Evolutionary conservation across 2,888 invertebrate genomes (phyloP), one percentile per base, ranked within the genome.

Genomic region (Auanema sp.): DNA sequence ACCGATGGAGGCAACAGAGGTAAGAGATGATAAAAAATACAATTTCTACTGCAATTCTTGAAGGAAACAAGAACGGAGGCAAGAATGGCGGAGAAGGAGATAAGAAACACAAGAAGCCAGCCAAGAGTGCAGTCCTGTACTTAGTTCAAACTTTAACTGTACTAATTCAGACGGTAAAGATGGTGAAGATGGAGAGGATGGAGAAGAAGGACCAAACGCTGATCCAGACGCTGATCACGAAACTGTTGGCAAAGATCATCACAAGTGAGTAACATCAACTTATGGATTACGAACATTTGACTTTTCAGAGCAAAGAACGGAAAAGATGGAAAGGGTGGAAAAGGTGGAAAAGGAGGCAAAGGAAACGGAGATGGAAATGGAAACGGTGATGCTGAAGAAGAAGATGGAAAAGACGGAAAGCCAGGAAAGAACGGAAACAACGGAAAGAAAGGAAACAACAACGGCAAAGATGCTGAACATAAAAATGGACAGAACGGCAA

Each of bases 51-150:
- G 8, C 5, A 11, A 47, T 8, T 23, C 16, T 18, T 47, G 47
- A 8, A 47, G 47, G 47, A 8, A 47, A 47, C 23, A 47, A 47
- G 23, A 47, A 0, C 12, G 40, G 64, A 60, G 53, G 69, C 58
- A 16, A 75, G 74, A 43, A 77, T 64, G n/a, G 72, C 71, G 42
- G 72, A 52, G 23, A 67, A 62, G 41, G 67, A 58, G 40, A 64
- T 61, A 21, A 67, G 58, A 42, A 64, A 66, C 10, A 69, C 44
- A 2, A 66, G 33, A 33, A 33, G 8, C 33, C 33, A 3, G 8
- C 33, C 33, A 33, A 33, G 33, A 33, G 33, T 33, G 33, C 33
- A 8, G 3, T 33, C 4, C 3, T 5, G 33, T 33, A 33, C 3
- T 5, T 3, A 33, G 33, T 33, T 33, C n/a, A 33, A 33, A 33